A percentile compares a stretch with the other conserved stretches of the same genome.
phyloP scores from a whole-genome alignment of 1,140 invertebrate species.

The Caligus rogercresseyi region DNA sequence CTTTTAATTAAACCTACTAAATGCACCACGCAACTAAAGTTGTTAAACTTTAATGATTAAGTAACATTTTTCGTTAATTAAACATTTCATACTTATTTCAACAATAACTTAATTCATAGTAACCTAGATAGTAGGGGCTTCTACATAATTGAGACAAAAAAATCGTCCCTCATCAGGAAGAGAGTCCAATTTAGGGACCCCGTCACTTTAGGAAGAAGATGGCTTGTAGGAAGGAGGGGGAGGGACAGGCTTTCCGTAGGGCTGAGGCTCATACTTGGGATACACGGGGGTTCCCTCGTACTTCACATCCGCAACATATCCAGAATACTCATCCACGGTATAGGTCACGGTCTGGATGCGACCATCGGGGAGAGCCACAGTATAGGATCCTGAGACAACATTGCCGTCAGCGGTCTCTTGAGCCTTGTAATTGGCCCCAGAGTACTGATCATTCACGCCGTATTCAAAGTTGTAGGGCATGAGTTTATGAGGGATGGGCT shows the following conservation, averaged over 20 bases:
- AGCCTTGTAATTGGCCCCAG: slow-evolving; percentile 25
- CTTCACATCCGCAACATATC: slow-evolving; percentile 25
- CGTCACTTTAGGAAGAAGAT: slow-evolving; percentile 2
- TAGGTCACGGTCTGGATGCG: slow-evolving; percentile 26
- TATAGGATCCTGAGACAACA: slow-evolving; percentile 25
- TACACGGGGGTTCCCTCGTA: slow-evolving; percentile 11
- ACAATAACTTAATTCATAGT: too few species aligned
- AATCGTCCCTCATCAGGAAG: too few species aligned
- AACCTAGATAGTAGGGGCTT: too few species aligned
- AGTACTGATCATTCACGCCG: slow-evolving; percentile 25
- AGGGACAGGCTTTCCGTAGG: slow-evolving; percentile 1
- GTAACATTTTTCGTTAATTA: too few species aligned
- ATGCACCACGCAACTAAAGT: too few species aligned
- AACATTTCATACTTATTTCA: too few species aligned
- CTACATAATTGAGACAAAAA: too few species aligned
- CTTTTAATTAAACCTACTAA: too few species aligned
- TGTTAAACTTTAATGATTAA: too few species aligned
- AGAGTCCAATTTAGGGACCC: too few species aligned
- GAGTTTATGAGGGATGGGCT: slow-evolving; percentile 12
- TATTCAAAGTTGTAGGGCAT: slow-evolving; percentile 26
- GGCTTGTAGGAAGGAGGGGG: slow-evolving; percentile 17
- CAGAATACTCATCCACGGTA: slow-evolving; percentile 25
- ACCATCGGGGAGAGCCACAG: slow-evolving; percentile 26
- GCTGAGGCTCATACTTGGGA: slow-evolving; percentile 12
- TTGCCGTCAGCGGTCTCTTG: slow-evolving; percentile 25